Evolutionary conservation across 2,888 invertebrate species (phyloP).

Genomic region (Plemyria rubiginata): DNA sequence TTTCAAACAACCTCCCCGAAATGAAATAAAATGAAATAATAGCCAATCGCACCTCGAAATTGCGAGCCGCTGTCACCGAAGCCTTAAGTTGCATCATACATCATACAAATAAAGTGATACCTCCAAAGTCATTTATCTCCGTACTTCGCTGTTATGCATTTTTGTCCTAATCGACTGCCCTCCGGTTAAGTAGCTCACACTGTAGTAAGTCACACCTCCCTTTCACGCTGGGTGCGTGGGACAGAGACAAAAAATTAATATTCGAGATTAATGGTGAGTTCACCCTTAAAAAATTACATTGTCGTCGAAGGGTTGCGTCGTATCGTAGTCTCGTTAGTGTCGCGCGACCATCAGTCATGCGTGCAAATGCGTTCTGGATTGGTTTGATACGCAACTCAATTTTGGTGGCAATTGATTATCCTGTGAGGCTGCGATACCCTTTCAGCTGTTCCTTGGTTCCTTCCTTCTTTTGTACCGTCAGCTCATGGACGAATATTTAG

Average conservation of each 20-base stretch:
- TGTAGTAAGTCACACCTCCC: too few species aligned
- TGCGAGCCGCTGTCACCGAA: too few species aligned
- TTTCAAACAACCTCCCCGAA: too few species aligned
- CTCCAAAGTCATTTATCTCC: constrained; percentile 24
- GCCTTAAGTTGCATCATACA: neutral
- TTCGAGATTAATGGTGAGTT: constrained; percentile 70
- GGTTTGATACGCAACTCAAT: constrained; percentile 32
- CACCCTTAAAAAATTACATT: constrained; percentile 67
- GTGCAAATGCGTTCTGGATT: constrained; percentile 57
- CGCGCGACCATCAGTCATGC: constrained; percentile 70
- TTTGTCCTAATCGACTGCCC: constrained; percentile 36
- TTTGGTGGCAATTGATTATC: constrained; percentile 13
- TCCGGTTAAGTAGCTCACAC: constrained; percentile 28
- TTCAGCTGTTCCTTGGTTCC: too few species aligned
- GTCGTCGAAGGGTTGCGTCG: constrained; percentile 65
- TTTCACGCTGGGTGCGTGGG: constrained; percentile 28
- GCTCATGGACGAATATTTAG: too few species aligned
- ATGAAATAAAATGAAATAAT: too few species aligned
- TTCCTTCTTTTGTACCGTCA: too few species aligned
- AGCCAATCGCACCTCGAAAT: too few species aligned
- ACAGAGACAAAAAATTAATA: constrained; percentile 43
- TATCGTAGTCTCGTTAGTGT: constrained; percentile 74
- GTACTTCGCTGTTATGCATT: constrained; percentile 28
- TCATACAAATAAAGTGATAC: constrained; percentile 13
- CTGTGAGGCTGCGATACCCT: neutral